A percentile compares a stretch with the other conserved stretches of the same genome.
These are phyloP conservation scores for Glaucidium brasilianum DNA, from an alignment of 2,113 vertebrate genomes.

Conservation along the genomic window DNA sequence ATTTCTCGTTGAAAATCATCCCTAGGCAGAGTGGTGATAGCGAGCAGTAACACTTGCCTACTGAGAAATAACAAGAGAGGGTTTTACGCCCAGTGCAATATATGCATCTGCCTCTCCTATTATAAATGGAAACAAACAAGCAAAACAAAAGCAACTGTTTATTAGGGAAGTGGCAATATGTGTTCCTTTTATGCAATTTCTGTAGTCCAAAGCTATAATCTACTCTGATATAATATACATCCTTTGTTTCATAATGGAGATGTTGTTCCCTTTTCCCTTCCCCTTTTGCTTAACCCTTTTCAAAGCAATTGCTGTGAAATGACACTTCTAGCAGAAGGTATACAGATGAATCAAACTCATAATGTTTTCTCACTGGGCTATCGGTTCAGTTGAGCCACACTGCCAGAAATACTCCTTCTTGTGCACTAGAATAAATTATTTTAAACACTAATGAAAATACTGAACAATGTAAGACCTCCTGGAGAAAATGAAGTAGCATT, in stretches of 20 bases:
- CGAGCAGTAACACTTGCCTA: rapidly evolving
- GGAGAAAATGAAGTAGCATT: neutral
- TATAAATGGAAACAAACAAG: neutral
- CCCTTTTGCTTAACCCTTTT: neutral
- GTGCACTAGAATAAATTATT: neutral
- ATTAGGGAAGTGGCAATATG: neutral
- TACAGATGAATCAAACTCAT: neutral
- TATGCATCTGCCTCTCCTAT: neutral
- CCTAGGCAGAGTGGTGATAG: neutral
- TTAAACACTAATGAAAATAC: neutral
- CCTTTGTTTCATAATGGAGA: neutral
- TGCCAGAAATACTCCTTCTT: neutral
- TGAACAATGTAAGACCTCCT: neutral
- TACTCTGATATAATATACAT: neutral
- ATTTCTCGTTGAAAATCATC: neutral
- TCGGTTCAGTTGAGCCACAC: neutral
- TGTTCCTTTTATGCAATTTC: neutral
- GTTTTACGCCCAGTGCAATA: neutral
- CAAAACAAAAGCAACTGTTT: neutral
- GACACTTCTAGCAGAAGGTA: neutral
- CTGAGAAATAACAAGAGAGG: neutral
- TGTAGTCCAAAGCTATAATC: neutral
- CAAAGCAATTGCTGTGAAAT: neutral
- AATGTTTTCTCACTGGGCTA: neutral
- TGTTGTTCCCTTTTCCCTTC: neutral